Conservation (phyloP, 2,113 vertebrate genomes). For the Loxodonta africana region DNA sequence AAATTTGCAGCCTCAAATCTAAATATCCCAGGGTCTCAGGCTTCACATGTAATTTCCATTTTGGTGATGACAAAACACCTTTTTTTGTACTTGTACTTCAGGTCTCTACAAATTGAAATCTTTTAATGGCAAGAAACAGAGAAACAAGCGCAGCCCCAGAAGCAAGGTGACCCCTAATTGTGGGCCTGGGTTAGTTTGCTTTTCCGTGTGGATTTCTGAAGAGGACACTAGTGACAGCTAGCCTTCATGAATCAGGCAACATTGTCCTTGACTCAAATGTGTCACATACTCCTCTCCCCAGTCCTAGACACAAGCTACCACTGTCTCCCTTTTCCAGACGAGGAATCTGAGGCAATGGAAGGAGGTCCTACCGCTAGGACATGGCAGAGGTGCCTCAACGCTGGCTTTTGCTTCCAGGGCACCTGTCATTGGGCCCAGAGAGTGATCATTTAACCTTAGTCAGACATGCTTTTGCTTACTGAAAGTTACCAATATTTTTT, state of each 20-base stretch:
- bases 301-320: fast-evolving
- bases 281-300: fast-evolving
- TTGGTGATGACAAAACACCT: not conserved
- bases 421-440: not conserved
- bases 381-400: not conserved
- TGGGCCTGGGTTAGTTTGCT: not conserved
- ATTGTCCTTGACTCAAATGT: fast-evolving
- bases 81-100: too few relatives aligned
- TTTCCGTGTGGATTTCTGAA: not conserved
- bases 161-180: fast-evolving
- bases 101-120: not conserved
- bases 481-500: not conserved
- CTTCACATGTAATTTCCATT: fast-evolving
- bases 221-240: fast-evolving
- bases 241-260: fast-evolving
- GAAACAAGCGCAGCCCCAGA: fast-evolving
- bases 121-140: not conserved
- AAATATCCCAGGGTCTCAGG: fast-evolving
- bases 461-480: fast-evolving
- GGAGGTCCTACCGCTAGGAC: fast-evolving
- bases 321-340: fast-evolving
- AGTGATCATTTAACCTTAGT: fast-evolving
- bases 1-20: fast-evolving
- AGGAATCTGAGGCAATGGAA: fast-evolving
- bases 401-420: too few relatives aligned